Percentiles rank a stretch among this genome's conserved stretches.
Evolutionary conservation across 2,797 vertebrate species (phyloP).

Genomic region (Aplochiton taeniatus): DNA sequence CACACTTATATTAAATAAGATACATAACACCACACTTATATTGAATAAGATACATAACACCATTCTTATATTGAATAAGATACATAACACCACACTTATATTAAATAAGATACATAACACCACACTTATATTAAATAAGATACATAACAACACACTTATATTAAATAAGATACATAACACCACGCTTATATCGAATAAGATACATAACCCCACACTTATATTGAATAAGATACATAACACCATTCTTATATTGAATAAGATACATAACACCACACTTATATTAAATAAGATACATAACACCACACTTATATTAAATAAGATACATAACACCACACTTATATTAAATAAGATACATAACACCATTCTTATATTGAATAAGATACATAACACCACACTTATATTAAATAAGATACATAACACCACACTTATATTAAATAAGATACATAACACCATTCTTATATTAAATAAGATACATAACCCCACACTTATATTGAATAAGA

Average conservation of each 20-base stretch:
- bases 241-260: conserved; percentile 6
- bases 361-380: conserved; percentile 6
- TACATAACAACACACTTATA: neutral
- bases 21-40: neutral
- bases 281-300: neutral
- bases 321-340: neutral
- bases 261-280: neutral
- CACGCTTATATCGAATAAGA: conserved; percentile 6
- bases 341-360: neutral
- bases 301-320: conserved; percentile 4
- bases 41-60: neutral
- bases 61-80: conserved; percentile 6
- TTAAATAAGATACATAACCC: neutral
- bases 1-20: conserved; percentile 4
- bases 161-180: neutral
- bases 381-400: neutral
- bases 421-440: conserved; percentile 4
- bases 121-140: conserved; percentile 4
- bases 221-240: neutral
- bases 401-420: neutral
- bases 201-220: neutral
- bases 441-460: neutral
- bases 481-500: conserved; percentile 6
- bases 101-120: neutral
- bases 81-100: neutral